Evolutionary conservation across 2,888 invertebrate species (phyloP).

Genomic region (Odontomyia ornata): DNA sequence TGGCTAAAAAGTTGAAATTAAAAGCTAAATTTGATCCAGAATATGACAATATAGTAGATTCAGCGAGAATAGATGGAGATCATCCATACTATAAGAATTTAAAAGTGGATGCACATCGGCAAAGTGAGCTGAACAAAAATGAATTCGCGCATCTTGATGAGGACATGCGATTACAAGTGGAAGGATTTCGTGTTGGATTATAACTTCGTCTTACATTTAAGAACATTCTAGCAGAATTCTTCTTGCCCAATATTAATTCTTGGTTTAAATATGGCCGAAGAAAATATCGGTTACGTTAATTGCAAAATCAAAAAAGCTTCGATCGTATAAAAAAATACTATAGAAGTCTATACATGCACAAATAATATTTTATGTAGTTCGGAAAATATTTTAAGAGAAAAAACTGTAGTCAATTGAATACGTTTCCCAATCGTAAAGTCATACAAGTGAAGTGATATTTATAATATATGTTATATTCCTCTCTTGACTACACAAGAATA

Average conservation of each 20-base stretch:
- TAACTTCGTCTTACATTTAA: constrained; percentile 86
- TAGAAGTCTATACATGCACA: no score
- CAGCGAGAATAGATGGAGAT: constrained; percentile 69
- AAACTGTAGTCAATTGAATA: no score
- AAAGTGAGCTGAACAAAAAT: constrained; percentile 89
- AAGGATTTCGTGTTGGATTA: constrained; percentile 95
- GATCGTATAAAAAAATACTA: constrained; percentile 96
- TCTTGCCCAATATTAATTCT: constrained; percentile 92
- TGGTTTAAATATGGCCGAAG: constrained; percentile 90
- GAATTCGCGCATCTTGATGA: constrained; percentile 94
- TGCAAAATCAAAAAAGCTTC: constrained; percentile 93
- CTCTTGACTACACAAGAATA: no score
- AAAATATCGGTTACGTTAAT: constrained; percentile 95
- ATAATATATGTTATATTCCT: no score
- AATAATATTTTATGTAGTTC: no score
- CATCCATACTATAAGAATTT: constrained; percentile 88
- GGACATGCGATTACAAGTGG: constrained; percentile 86
- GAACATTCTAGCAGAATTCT: constrained; percentile 89
- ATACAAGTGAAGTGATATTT: no score
- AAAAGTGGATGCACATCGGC: constrained; percentile 86
- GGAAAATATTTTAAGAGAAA: no score
- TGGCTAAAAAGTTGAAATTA: constrained; percentile 86
- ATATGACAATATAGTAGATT: constrained; percentile 80
- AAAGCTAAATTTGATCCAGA: constrained; percentile 95
- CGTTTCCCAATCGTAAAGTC: no score